A percentile compares a stretch with the other conserved stretches of the same genome.
phyloP scores from a whole-genome alignment of 2,113 vertebrate species.

The Solenodon paradoxus region DNA sequence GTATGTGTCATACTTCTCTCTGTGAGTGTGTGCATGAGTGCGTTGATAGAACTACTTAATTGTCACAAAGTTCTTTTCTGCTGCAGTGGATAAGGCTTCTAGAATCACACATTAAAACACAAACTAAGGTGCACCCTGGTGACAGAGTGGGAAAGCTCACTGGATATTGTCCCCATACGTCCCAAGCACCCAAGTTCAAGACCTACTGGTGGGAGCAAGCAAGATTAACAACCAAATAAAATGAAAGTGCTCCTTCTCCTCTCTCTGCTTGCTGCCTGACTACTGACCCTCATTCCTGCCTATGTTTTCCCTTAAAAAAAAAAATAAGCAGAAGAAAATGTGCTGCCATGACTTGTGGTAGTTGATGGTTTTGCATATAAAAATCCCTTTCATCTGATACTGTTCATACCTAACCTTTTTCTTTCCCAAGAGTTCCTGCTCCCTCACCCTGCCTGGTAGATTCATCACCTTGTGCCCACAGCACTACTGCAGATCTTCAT shows the following conservation, averaged over 20 bases:
- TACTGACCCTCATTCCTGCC: no score
- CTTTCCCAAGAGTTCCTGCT: background rate
- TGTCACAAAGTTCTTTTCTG: background rate
- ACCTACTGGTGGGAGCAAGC: no score
- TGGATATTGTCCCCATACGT: no score
- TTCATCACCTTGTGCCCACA: background rate
- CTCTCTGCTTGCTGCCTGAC: no score
- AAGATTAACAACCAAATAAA: no score
- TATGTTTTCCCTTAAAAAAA: no score
- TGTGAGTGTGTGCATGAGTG: background rate
- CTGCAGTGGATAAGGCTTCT: no score
- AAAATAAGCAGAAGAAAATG: background rate
- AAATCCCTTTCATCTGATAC: background rate
- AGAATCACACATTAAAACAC: background rate
- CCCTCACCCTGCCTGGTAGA: background rate
- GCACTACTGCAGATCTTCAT: background rate
- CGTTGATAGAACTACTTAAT: background rate
- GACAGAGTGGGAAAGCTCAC: no score
- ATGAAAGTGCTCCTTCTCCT: no score
- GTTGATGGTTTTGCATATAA: background rate
- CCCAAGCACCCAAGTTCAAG: no score
- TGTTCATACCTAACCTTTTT: background rate
- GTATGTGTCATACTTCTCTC: no score
- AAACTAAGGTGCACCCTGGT: no score
- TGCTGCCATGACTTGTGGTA: background rate